Base-by-base conservation (phyloP, 2,797 vertebrate species). In the Fundulus diaphanus region DNA sequence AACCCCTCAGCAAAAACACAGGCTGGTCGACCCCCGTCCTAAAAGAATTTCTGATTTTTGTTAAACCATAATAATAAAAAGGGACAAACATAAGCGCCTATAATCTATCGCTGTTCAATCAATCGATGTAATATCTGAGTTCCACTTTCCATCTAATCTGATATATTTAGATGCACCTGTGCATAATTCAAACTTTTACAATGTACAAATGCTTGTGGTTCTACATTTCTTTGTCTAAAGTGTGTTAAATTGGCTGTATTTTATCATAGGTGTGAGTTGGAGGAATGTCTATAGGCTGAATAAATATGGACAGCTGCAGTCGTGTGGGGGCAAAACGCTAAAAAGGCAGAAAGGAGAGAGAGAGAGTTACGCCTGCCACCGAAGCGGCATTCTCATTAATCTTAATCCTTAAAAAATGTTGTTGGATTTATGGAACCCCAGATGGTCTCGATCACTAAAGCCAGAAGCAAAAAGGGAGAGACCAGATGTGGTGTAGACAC, bases 391-490 rank as follows among this genome's bases (percentile, higher is more conserved):
- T 77, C 81, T 86, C 84, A 82, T 88, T 88, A 74, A 91, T 89
- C 83, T 86, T 68, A 81, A 91, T 80, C 80, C 79, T 74, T 86
- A 87, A 79, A 66, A 54, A 74, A 80, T 83, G 80, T 73, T 67
- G 27, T 70, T 72, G 78, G 85, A 85, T 70, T 80, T 73, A 80
- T 86, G 81, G 84, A 73, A 76, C 77, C 83, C 74, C 90, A 93
- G 92, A 90, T 93, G 91, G 85, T 65, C 65, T 49, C 5, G 9
- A 35, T 22, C 78, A 83, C 80, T 86, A 78, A 80, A 87, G 70
- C 68, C 72, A 74, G 67, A 69, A 35, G 68, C 61, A 59, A 52
- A 52, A 16, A 9, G 1, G 37, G 44, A 49, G 68, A 31, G 75
- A 66, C 29, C 85, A 88, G 84, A 84, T 87, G 85, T 86, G 73